A percentile compares a stretch with the other conserved stretches of the same genome.
Evolutionary conservation across 2,888 invertebrate species (phyloP).

Genomic region (Embidobia sp.): DNA sequence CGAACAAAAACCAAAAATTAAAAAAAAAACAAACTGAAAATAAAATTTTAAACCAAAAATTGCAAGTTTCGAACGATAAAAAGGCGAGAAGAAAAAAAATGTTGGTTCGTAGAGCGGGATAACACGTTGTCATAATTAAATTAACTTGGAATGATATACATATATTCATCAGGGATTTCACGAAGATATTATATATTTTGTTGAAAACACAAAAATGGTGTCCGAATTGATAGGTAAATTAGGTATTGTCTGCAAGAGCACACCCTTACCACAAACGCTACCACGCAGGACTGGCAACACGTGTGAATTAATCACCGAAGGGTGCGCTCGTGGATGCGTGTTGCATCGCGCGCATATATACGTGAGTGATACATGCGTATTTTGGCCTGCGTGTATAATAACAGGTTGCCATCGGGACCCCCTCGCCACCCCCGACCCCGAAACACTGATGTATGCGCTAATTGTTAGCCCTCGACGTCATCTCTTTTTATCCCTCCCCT

Average conservation of each 20-base stretch:
- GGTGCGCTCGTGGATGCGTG: slow-evolving; percentile 67
- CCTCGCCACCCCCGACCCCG: slow-evolving; percentile 69
- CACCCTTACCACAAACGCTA: slow-evolving; percentile 60
- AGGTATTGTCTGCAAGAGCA: slow-evolving; percentile 57
- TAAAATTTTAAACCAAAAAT: too few species aligned
- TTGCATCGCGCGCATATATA: background rate
- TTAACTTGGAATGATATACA: slow-evolving; percentile 37
- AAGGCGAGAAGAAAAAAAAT: background rate
- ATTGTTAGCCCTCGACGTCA: slow-evolving; percentile 74
- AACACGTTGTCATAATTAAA: slow-evolving; percentile 46
- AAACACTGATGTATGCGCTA: slow-evolving; percentile 78
- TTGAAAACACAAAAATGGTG: slow-evolving; percentile 49
- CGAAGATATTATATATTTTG: slow-evolving; percentile 35
- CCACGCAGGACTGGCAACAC: slow-evolving; percentile 64
- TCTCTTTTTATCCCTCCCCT: slow-evolving; percentile 58
- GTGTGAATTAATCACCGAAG: slow-evolving; percentile 77
- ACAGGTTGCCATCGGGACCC: slow-evolving; percentile 77
- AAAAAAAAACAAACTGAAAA: too few species aligned
- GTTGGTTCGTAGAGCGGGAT: slow-evolving; percentile 4
- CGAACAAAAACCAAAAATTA: too few species aligned
- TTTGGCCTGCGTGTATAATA: slow-evolving; percentile 77
- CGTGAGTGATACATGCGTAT: slow-evolving; percentile 76
- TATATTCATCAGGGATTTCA: slow-evolving; percentile 35
- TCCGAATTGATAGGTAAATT: slow-evolving; percentile 61
- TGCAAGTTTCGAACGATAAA: too few species aligned